phyloP scores from a whole-genome alignment of 2,113 vertebrate species.

The Peromyscus leucopus region DNA sequence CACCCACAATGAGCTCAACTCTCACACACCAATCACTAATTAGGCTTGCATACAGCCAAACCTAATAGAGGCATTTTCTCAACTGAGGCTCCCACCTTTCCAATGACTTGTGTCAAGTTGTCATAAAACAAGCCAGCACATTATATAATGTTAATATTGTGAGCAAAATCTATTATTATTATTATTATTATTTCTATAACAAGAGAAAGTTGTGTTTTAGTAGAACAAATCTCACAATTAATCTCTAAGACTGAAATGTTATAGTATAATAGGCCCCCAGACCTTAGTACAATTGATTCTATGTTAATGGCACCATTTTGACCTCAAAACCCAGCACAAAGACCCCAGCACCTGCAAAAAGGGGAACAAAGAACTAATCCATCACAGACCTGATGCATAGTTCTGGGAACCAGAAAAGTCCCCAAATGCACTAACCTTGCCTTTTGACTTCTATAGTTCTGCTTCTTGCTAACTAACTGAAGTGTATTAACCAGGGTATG shows the following conservation, averaged over 20 bases:
- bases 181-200: neutral
- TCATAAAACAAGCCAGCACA: neutral
- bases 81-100: neutral
- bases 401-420: neutral
- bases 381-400: neutral
- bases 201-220: neutral
- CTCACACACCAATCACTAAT: too few species aligned
- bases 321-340: neutral
- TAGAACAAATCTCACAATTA: neutral
- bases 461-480: neutral
- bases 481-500: too few species aligned
- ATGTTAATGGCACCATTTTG: neutral
- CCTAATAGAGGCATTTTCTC: neutral
- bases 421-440: neutral
- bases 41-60: neutral
- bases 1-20: too few species aligned
- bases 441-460: neutral
- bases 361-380: neutral
- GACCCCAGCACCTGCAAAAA: neutral
- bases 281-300: neutral
- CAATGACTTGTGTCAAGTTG: neutral
- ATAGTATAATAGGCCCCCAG: neutral
- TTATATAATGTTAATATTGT: neutral
- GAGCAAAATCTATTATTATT: neutral
- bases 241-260: neutral